These are phyloP conservation scores for Rhynchonycteris naso DNA, from an alignment of 2,797 vertebrate species.

Conservation along the genomic window DNA sequence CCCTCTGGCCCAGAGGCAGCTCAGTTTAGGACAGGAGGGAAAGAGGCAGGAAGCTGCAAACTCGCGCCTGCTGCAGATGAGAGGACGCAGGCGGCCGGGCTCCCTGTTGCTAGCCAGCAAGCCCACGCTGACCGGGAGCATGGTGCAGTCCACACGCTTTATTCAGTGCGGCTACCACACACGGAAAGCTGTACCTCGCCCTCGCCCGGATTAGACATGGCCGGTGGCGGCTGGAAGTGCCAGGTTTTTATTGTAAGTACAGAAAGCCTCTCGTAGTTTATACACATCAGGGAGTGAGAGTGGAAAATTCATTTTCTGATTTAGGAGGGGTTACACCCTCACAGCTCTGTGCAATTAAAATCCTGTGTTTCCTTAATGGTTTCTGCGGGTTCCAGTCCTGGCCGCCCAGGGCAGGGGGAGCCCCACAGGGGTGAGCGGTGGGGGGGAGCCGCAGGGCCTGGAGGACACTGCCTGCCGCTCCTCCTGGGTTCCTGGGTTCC, in stretches of 20 bases:
- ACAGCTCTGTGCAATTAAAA: slow-evolving; percentile 72
- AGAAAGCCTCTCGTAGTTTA: slow-evolving; percentile 78
- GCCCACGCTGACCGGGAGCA: too few relatives aligned
- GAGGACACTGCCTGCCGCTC: accelerated
- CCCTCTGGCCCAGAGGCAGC: slow-evolving; percentile 33
- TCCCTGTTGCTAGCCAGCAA: slow-evolving; percentile 88
- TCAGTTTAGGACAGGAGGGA: slow-evolving; percentile 23
- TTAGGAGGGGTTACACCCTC: slow-evolving; percentile 75
- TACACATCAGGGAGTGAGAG: slow-evolving; percentile 74
- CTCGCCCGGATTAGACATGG: slow-evolving; percentile 84
- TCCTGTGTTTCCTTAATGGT: slow-evolving; percentile 31
- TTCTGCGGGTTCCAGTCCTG: slow-evolving; percentile 14
- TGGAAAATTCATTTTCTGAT: slow-evolving; percentile 78
- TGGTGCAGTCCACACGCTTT: slow-evolving; percentile 84
- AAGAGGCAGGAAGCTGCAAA: slow-evolving; percentile 67
- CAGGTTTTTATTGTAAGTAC: slow-evolving; percentile 80
- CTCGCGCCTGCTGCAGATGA: slow-evolving; percentile 84
- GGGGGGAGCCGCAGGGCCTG: accelerated
- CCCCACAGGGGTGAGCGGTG: background rate
- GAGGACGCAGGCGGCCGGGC: slow-evolving; percentile 85
- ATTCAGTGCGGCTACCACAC: slow-evolving; percentile 84
- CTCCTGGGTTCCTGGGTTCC: background rate
- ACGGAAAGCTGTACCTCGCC: slow-evolving; percentile 79
- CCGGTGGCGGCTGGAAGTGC: slow-evolving; percentile 80
- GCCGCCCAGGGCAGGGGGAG: background rate